Percentiles rank a stretch among this genome's conserved stretches.
Evolutionary conservation across 2,113 vertebrate genomes (phyloP).

Genomic region (Mus spicilegus): DNA sequence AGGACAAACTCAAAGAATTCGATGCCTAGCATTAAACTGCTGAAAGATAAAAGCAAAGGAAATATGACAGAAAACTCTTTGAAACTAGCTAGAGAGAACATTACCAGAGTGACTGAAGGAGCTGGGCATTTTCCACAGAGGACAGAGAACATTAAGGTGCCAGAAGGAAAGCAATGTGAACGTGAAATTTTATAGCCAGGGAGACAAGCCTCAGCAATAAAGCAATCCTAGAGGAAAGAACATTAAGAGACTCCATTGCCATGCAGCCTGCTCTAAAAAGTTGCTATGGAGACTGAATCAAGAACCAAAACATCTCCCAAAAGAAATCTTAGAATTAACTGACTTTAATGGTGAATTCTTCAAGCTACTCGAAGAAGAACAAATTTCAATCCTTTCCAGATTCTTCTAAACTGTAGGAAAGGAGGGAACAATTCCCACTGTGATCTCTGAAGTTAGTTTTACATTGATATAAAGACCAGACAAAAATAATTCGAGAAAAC

Average conservation of each 20-base stretch:
- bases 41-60: slow-evolving; percentile 8
- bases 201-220: neutral
- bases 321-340: neutral
- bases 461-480: neutral
- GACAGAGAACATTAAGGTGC: neutral
- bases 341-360: neutral
- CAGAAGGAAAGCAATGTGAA: neutral
- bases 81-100: neutral
- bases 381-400: slow-evolving; percentile 17
- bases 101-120: neutral
- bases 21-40: neutral
- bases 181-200: neutral
- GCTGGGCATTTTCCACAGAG: neutral
- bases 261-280: neutral
- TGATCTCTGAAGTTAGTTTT: neutral
- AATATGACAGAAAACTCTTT: neutral
- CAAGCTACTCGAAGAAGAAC: neutral
- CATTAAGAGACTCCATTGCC: neutral
- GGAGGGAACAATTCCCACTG: neutral
- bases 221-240: neutral
- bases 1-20: neutral
- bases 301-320: neutral
- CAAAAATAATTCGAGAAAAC: neutral
- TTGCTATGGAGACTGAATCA: neutral
- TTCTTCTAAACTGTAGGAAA: slow-evolving; percentile 12